Conservation (phyloP, 1,140 invertebrate species). For the Nixonia krombeini region DNA sequence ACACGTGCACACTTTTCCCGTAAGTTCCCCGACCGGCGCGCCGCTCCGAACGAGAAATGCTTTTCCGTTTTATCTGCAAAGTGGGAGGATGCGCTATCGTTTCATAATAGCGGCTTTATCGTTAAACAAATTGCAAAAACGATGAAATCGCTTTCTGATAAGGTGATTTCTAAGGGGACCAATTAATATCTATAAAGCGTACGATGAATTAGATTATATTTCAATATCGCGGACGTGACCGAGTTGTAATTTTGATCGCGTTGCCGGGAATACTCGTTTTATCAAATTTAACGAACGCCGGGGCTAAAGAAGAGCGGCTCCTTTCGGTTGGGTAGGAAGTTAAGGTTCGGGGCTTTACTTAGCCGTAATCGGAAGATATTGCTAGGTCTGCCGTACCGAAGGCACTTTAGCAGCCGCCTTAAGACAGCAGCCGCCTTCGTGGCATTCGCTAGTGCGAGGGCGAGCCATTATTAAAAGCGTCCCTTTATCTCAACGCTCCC, state of each 20-base stretch:
- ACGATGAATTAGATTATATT: no score
- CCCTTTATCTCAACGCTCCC: conserved; percentile 56
- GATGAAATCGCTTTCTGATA: no score
- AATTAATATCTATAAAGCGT: no score
- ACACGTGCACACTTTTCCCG: no score
- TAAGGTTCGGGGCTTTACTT: conserved; percentile 67
- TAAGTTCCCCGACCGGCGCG: no score
- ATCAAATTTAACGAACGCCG: conserved; percentile 59
- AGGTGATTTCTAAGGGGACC: no score
- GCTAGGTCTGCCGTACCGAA: conserved; percentile 66
- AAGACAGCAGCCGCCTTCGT: conserved; percentile 63
- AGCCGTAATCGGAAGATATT: conserved; percentile 72
- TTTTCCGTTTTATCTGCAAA: no score
- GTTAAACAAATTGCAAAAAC: no score
- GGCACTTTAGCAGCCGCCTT: conserved; percentile 69
- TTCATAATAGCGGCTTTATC: no score
- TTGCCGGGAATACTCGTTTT: conserved; percentile 48
- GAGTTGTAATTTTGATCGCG: conserved; percentile 59
- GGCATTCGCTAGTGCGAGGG: conserved; percentile 55
- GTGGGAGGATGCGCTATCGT: no score
- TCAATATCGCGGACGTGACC: background rate
- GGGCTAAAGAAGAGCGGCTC: conserved; percentile 45
- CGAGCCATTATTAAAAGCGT: conserved; percentile 70
- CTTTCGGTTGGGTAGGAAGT: conserved; percentile 58
- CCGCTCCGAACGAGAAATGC: no score